A percentile compares a stretch with the other conserved stretches of the same genome.
Evolutionary conservation across 2,113 vertebrate genomes (phyloP).

Genomic region (Camelus dromedarius): DNA sequence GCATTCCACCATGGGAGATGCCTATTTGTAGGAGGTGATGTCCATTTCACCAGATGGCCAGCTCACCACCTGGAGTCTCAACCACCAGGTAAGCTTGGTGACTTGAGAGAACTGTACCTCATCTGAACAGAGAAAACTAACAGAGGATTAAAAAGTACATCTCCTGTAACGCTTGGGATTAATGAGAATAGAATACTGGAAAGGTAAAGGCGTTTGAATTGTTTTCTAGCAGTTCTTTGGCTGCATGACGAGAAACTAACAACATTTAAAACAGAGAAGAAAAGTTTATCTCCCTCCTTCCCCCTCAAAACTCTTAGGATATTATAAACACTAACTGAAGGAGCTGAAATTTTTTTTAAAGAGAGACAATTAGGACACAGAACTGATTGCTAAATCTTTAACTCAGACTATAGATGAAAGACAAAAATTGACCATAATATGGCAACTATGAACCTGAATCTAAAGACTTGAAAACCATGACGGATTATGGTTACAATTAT

Average conservation of each 20-base stretch:
- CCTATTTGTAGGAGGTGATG: constrained; percentile 26
- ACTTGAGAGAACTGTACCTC: constrained; percentile 20
- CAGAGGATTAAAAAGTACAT: not conserved
- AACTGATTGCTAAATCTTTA: constrained; percentile 17
- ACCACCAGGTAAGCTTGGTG: constrained; percentile 35
- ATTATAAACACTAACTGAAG: constrained; percentile 10
- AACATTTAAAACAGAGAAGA: not conserved
- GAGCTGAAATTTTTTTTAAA: constrained; percentile 17
- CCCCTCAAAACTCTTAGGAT: not conserved
- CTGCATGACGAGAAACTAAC: not conserved
- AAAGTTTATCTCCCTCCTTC: not conserved
- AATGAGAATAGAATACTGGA: not conserved
- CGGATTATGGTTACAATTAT: not conserved
- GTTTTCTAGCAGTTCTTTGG: constrained; percentile 23
- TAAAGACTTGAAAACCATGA: not conserved
- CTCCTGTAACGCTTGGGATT: not conserved
- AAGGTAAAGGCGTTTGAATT: constrained; percentile 18
- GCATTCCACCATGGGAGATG: constrained; percentile 56
- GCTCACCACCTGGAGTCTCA: not conserved
- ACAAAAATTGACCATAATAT: not conserved
- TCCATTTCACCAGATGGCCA: constrained; percentile 77
- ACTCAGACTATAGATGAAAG: not conserved
- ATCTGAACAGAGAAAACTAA: constrained; percentile 33
- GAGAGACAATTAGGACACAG: not conserved
- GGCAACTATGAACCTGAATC: not conserved